phyloP scores from a whole-genome alignment of 2,113 vertebrate species.

The Sialia sialis region DNA sequence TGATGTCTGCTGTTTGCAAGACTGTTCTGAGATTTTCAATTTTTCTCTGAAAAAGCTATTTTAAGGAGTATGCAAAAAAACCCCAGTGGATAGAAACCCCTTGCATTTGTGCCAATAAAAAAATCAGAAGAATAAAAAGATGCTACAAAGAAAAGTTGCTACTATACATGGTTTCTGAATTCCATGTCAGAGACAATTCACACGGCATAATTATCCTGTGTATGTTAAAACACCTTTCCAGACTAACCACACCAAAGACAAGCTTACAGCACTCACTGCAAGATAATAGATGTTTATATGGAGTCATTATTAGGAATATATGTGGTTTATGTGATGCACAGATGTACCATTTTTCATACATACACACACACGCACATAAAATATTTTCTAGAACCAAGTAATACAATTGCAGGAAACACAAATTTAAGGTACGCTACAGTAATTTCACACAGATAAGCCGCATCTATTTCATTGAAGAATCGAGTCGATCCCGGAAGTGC shows the following conservation, averaged over 20 bases:
- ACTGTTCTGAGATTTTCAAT: neutral
- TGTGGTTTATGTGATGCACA: neutral
- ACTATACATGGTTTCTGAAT: neutral
- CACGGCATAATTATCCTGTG: neutral
- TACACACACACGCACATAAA: neutral
- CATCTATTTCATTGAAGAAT: too few species aligned
- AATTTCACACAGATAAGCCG: too few species aligned
- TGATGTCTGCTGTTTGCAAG: neutral
- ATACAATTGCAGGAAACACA: neutral
- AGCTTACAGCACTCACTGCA: neutral
- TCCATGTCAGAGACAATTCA: neutral
- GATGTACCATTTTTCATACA: neutral
- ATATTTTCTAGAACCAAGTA: neutral
- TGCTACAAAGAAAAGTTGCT: neutral
- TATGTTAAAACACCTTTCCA: neutral
- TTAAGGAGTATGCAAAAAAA: neutral
- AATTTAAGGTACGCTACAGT: neutral
- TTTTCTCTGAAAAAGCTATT: neutral
- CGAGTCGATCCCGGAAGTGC: too few species aligned
- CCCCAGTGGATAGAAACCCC: neutral
- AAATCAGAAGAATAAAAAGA: neutral
- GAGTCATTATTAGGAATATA: neutral
- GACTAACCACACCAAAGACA: neutral
- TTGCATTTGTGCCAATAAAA: neutral
- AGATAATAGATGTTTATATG: neutral